phyloP scores from a whole-genome alignment of 2,113 vertebrate genomes.

The Salvelinus namaycush region DNA sequence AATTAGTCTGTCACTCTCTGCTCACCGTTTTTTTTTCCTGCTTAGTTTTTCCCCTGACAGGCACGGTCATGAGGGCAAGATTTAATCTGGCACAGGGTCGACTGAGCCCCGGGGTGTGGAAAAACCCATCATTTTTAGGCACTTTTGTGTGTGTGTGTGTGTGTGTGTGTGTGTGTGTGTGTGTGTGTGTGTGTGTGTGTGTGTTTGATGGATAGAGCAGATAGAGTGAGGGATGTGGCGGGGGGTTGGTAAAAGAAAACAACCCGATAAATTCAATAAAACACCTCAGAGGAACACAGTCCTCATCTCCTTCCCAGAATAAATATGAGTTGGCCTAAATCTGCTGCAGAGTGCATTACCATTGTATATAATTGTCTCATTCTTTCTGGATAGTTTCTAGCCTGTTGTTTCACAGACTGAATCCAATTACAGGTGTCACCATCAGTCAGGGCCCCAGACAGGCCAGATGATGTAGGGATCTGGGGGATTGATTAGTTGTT shows the following conservation, averaged over 20 bases:
- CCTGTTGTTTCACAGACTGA: constrained; percentile 50
- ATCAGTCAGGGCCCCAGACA: constrained; percentile 50
- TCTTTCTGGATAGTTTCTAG: constrained; percentile 12
- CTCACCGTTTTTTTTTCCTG: constrained; percentile 41
- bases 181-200: neutral
- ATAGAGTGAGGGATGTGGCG: constrained; percentile 42
- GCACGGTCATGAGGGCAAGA: constrained; percentile 68
- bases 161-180: neutral
- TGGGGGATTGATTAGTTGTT: constrained; percentile 52
- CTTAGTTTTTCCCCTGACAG: constrained; percentile 61
- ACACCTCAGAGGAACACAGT: constrained; percentile 22
- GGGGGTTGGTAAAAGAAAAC: constrained; percentile 44
- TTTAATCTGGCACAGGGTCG: constrained; percentile 72
- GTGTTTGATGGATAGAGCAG: constrained; percentile 46
- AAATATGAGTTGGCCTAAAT: constrained; percentile 59
- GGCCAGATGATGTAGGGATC: constrained; percentile 48
- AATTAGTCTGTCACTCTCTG: constrained; percentile 71
- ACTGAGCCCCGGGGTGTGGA: constrained; percentile 54
- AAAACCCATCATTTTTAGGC: neutral
- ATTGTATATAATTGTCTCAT: constrained; percentile 56
- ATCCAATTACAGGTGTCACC: constrained; percentile 63
- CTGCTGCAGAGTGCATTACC: constrained; percentile 16
- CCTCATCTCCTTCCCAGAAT: constrained; percentile 45
- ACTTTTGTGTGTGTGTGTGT: neutral
- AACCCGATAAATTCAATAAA: constrained; percentile 71